phyloP scores from a whole-genome alignment of 2,888 invertebrate species.

The Leptinotarsa rubiginosa region DNA sequence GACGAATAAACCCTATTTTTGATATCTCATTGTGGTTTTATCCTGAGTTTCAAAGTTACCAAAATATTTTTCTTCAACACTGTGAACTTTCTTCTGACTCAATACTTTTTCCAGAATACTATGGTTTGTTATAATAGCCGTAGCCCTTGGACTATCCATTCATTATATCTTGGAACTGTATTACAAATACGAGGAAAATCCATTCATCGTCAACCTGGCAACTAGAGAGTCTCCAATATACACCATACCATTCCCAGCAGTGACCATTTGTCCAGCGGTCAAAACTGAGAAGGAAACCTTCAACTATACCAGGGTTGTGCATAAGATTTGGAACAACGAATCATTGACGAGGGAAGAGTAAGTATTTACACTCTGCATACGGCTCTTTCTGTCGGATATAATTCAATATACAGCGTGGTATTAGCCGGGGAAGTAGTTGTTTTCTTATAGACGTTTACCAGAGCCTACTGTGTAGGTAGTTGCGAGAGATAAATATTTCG shows the following conservation, averaged over 20 bases:
- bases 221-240: conserved; percentile 77
- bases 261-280: conserved; percentile 58
- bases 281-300: conserved; percentile 68
- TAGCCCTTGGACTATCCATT: conserved; percentile 32
- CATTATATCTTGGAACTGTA: conserved; percentile 65
- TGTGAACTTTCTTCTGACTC: not conserved
- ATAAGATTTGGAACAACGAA: conserved; percentile 49
- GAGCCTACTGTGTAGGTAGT: too few relatives aligned
- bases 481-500: too few relatives aligned
- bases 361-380: conserved; percentile 54
- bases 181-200: conserved; percentile 78
- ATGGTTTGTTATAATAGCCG: conserved; percentile 30
- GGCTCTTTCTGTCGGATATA: too few relatives aligned
- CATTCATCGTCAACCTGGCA: conserved; percentile 80
- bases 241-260: conserved; percentile 68
- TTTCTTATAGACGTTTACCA: too few relatives aligned
- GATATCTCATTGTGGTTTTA: too few relatives aligned
- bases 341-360: conserved; percentile 69
- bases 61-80: too few relatives aligned
- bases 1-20: too few relatives aligned
- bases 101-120: conserved; percentile 23
- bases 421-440: too few relatives aligned
- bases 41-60: too few relatives aligned
- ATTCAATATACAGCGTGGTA: too few relatives aligned
- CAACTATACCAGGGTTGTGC: conserved; percentile 73